phyloP scores from a whole-genome alignment of 1,140 invertebrate genomes.

The Ylistrum balloti region DNA sequence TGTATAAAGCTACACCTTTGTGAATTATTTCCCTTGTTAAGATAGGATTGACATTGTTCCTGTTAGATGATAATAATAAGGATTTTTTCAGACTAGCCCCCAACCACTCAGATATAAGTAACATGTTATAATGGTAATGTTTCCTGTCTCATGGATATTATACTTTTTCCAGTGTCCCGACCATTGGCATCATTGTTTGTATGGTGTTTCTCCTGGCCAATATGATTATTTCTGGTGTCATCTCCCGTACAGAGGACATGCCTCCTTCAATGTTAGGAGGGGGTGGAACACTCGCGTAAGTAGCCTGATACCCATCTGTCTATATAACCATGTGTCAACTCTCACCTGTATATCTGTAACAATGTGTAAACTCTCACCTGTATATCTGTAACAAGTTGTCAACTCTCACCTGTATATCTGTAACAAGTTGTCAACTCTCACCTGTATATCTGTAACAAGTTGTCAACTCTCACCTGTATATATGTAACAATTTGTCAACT shows the following conservation, averaged over 20 bases:
- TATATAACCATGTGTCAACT: too few relatives aligned
- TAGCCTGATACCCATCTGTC: not conserved
- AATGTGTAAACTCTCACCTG: not conserved
- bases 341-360: not conserved
- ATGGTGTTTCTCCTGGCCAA: not conserved
- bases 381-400: not conserved
- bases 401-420: not conserved
- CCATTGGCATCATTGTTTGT: not conserved
- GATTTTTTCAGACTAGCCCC: too few relatives aligned
- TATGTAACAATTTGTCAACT: not conserved
- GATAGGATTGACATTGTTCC: too few relatives aligned
- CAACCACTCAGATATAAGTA: too few relatives aligned
- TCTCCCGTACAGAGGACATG: not conserved
- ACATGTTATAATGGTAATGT: too few relatives aligned
- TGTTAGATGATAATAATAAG: too few relatives aligned
- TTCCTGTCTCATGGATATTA: too few relatives aligned
- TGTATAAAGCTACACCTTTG: too few relatives aligned
- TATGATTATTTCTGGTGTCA: not conserved
- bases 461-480: not conserved
- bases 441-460: not conserved
- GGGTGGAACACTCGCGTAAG: not conserved
- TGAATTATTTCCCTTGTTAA: too few relatives aligned
- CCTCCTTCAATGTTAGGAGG: not conserved
- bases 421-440: not conserved
- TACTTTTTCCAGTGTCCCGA: not conserved